Conservation (phyloP, 2,113 vertebrate genomes). For the Rhinichthys klamathensis region DNA sequence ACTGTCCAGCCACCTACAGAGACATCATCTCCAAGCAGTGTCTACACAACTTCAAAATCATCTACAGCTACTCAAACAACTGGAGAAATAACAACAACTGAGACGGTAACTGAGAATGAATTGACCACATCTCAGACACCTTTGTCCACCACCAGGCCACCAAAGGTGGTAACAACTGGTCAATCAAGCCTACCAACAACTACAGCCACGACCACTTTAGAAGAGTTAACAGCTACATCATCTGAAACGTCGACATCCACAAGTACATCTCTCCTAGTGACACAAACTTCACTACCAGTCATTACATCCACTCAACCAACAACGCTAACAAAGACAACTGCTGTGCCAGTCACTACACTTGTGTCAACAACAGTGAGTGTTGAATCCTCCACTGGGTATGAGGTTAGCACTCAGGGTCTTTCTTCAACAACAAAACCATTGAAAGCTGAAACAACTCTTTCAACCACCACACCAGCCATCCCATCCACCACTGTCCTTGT, state of each 20-base stretch:
- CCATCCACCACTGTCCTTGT: accelerated
- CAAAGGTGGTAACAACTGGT: background rate
- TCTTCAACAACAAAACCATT: constrained; percentile 30
- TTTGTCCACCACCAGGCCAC: background rate
- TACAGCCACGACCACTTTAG: background rate
- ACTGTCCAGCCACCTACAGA: background rate
- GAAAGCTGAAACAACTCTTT: constrained; percentile 11
- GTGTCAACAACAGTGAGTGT: background rate
- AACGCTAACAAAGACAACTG: background rate
- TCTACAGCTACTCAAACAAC: background rate
- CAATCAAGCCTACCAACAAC: background rate
- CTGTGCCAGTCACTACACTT: constrained; percentile 3
- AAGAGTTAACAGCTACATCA: background rate
- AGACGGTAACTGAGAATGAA: background rate
- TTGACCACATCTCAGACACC: background rate
- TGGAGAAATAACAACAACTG: constrained; percentile 14
- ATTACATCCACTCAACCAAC: constrained; percentile 3
- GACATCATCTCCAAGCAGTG: background rate
- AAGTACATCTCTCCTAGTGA: background rate
- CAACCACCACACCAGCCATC: constrained; percentile 21
- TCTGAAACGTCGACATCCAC: background rate
- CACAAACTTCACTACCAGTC: background rate
- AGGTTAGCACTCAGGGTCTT: background rate
- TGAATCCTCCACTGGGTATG: background rate
- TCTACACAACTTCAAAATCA: background rate